phyloP scores from a whole-genome alignment of 2,113 vertebrate genomes.

The Natator depressus region DNA sequence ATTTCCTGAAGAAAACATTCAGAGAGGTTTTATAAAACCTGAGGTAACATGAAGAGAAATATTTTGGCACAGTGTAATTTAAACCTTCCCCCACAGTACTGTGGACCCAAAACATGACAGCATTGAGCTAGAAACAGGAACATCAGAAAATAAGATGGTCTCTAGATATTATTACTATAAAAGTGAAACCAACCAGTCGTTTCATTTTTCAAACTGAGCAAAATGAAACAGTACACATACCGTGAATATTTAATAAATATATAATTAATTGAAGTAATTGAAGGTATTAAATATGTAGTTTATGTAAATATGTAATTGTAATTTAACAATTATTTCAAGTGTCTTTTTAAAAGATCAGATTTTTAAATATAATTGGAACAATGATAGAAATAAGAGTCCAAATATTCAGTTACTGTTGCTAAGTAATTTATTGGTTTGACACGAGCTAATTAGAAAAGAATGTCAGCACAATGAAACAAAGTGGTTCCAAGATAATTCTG shows the following conservation, averaged over 20 bases:
- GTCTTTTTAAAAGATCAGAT: not conserved
- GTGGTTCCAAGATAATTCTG: not conserved
- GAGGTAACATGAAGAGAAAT: not conserved
- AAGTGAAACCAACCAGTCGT: not conserved
- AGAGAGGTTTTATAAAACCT: not conserved
- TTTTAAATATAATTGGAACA: not conserved
- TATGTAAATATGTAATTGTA: no score
- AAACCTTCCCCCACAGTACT: not conserved
- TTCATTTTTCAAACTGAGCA: slow-evolving; percentile 12
- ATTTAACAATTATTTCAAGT: not conserved
- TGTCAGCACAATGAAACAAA: fast-evolving
- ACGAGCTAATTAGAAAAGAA: not conserved
- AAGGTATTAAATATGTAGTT: no score
- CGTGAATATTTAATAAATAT: not conserved
- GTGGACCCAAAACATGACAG: slow-evolving; percentile 16
- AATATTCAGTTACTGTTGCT: not conserved
- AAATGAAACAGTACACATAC: not conserved
- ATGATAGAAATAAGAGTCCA: not conserved
- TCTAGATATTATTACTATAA: not conserved
- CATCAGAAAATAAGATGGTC: slow-evolving; percentile 43
- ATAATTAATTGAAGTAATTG: no score
- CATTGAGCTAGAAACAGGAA: slow-evolving; percentile 44
- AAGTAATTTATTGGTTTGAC: slow-evolving; percentile 7
- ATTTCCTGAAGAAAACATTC: not conserved
- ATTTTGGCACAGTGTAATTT: not conserved